Percentiles rank a stretch among this genome's conserved stretches.
These are phyloP conservation scores for Cantharis rufa DNA, from an alignment of 2,888 invertebrate genomes.

Conservation along the genomic window DNA sequence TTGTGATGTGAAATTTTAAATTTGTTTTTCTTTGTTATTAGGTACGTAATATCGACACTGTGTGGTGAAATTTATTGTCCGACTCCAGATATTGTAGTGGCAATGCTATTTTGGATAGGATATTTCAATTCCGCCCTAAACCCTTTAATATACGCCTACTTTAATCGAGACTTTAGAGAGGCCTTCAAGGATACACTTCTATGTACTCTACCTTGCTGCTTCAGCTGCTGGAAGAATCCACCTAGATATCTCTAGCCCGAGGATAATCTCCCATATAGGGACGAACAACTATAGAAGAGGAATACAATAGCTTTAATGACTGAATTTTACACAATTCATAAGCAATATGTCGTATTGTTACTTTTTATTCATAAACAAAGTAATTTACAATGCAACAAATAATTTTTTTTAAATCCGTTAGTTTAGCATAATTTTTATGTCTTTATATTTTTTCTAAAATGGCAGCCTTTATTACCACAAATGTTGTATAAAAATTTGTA, in stretches of 20 bases:
- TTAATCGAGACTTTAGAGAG: conserved; percentile 94
- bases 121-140: conserved; percentile 96
- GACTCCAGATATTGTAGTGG: conserved; percentile 70
- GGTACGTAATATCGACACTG: conserved; percentile 83
- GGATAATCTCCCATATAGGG: conserved; percentile 45
- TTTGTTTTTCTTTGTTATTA: conserved; percentile 50
- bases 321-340: conserved; percentile 24
- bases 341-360: conserved; percentile 10
- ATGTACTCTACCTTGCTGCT: conserved; percentile 84
- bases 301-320: conserved; percentile 19
- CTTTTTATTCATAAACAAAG: not conserved
- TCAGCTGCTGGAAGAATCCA: conserved; percentile 73
- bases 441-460: not conserved
- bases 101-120: conserved; percentile 88
- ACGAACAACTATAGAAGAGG: conserved; percentile 48
- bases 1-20: not conserved
- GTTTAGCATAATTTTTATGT: too few species aligned
- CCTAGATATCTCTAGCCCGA: conserved; percentile 58
- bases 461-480: not conserved
- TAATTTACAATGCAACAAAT: not conserved
- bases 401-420: not conserved
- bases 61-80: conserved; percentile 73
- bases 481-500: not conserved
- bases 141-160: conserved; percentile 94
- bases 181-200: conserved; percentile 92